Evolutionary conservation across 2,888 invertebrate species (phyloP).

Genomic region (Stratiomys singularior): DNA sequence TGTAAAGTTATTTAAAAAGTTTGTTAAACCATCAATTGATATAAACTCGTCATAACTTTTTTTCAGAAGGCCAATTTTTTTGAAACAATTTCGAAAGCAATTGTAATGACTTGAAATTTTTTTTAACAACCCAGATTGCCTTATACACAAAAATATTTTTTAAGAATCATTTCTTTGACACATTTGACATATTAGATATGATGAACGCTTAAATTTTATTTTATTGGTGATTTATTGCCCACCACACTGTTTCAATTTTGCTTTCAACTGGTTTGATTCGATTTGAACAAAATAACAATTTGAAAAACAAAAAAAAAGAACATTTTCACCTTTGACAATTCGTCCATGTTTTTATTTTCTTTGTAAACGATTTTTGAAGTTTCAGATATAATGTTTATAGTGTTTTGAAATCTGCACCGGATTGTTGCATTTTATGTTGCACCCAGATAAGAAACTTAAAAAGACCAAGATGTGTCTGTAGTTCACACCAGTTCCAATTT

Average conservation of each 20-base stretch:
- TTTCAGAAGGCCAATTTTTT: slow-evolving; percentile 42
- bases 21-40: background rate
- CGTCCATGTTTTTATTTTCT: slow-evolving; percentile 21
- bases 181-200: background rate
- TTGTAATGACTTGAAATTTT: background rate
- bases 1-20: too few relatives aligned
- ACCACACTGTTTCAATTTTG: slow-evolving; percentile 2
- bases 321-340: slow-evolving; percentile 11
- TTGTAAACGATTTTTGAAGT: background rate
- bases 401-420: slow-evolving; percentile 5
- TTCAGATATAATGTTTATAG: background rate
- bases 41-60: slow-evolving; percentile 24
- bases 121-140: background rate
- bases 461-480: slow-evolving; percentile 12
- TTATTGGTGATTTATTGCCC: background rate
- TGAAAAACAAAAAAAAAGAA: too few relatives aligned
- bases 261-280: slow-evolving; percentile 13
- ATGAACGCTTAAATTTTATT: slow-evolving; percentile 16
- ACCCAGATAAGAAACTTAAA: background rate
- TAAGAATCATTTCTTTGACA: background rate
- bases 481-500: slow-evolving; percentile 20
- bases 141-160: slow-evolving; percentile 1
- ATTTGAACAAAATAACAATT: background rate
- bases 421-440: slow-evolving; percentile 23
- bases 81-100: background rate